phyloP scores from a whole-genome alignment of 2,113 vertebrate species.

The Tachysurus fulvidraco region DNA sequence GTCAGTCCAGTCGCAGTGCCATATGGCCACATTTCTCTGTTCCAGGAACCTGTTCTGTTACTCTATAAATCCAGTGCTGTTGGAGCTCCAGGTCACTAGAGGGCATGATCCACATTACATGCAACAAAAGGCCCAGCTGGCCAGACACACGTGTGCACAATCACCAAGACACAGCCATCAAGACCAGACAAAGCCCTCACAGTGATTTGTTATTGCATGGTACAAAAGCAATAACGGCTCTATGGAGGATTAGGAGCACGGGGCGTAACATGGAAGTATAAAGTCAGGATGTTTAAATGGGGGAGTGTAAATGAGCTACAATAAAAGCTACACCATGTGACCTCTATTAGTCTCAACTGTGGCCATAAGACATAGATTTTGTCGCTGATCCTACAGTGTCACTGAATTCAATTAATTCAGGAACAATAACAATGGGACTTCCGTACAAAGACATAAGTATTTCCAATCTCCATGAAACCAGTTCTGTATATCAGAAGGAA shows the following conservation, averaged over 20 bases:
- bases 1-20: slow-evolving; percentile 31
- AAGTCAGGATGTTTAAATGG: slow-evolving; percentile 15
- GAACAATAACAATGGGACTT: neutral
- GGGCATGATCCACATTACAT: slow-evolving; percentile 41
- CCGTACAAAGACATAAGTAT: neutral
- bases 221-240: slow-evolving; percentile 28
- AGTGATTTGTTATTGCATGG: slow-evolving; percentile 40
- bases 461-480: neutral
- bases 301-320: slow-evolving; percentile 11
- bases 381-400: neutral
- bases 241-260: slow-evolving; percentile 21
- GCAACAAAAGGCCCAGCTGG: slow-evolving; percentile 50
- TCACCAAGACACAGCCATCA: slow-evolving; percentile 16
- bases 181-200: slow-evolving; percentile 40
- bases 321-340: slow-evolving; percentile 39
- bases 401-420: neutral
- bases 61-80: neutral
- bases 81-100: slow-evolving; percentile 31
- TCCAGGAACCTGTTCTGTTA: slow-evolving; percentile 6
- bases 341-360: slow-evolving; percentile 27
- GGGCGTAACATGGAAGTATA: slow-evolving; percentile 12
- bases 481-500: neutral
- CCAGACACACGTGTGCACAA: slow-evolving; percentile 23
- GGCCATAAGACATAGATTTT: slow-evolving; percentile 10
- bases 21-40: slow-evolving; percentile 34